These are phyloP conservation scores for Dryas iulia DNA, from an alignment of 1,140 invertebrate species.

Conservation along the genomic window DNA sequence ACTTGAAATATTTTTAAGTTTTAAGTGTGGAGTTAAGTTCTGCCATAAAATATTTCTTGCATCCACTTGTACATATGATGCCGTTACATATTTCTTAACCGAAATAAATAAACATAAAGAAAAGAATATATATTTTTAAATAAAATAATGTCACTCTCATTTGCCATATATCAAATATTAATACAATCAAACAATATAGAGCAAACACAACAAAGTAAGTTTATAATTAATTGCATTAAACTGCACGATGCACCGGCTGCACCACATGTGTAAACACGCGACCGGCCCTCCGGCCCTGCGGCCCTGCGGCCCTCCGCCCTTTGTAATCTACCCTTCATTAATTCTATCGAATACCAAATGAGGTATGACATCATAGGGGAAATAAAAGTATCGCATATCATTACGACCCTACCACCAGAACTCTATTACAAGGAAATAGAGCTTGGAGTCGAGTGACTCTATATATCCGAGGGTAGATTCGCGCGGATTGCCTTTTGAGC, in stretches of 20 bases:
- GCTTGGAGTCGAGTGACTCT: not conserved
- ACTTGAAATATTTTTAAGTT: too few relatives aligned
- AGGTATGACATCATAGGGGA: slow-evolving; percentile 61
- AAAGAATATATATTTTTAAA: too few relatives aligned
- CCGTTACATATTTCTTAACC: too few relatives aligned
- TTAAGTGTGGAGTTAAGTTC: too few relatives aligned
- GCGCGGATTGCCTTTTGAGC: slow-evolving; percentile 70
- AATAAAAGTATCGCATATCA: slow-evolving; percentile 5
- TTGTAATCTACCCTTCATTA: slow-evolving; percentile 55
- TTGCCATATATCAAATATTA: not conserved
- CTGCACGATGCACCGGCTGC: slow-evolving; percentile 44
- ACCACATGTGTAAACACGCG: slow-evolving; percentile 66
- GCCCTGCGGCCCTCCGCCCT: slow-evolving; percentile 19
- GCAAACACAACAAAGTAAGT: slow-evolving; percentile 37
- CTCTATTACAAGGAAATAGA: not conserved
- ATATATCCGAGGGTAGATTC: not conserved
- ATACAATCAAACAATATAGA: slow-evolving; percentile 24
- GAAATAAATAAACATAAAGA: not conserved
- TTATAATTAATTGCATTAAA: slow-evolving; percentile 62
- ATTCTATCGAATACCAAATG: slow-evolving; percentile 75
- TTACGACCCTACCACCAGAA: not conserved
- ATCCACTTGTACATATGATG: too few relatives aligned
- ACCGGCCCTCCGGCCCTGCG: slow-evolving; percentile 34
- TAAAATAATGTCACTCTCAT: too few relatives aligned
- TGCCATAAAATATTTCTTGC: too few relatives aligned